Evolutionary conservation across 2,888 invertebrate genomes (phyloP).

Genomic region (Stenoptilia bipunctidactyla): DNA sequence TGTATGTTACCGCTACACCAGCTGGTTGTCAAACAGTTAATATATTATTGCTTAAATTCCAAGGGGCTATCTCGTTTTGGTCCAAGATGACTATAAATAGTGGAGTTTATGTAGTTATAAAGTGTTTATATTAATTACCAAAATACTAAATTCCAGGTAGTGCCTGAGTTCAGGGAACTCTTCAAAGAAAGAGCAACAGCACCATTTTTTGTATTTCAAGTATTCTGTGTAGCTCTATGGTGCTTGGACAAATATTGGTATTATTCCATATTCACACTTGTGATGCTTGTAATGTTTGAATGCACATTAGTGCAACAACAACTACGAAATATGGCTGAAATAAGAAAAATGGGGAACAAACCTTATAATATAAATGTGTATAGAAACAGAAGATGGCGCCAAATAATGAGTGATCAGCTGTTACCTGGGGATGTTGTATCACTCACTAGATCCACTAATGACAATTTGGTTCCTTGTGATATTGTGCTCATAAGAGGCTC

Average conservation of each 20-base stretch:
- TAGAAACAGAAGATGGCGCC: constrained; percentile 91
- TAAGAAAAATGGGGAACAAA: constrained; percentile 99
- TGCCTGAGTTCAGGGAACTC: constrained; percentile 96
- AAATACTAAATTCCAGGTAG: constrained; percentile 73
- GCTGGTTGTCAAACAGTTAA: too few relatives aligned
- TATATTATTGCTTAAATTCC: too few relatives aligned
- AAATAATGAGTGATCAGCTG: constrained; percentile 86
- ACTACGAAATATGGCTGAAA: constrained; percentile 97
- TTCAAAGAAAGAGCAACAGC: constrained; percentile 98
- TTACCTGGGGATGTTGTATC: constrained; percentile 98
- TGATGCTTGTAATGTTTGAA: constrained; percentile 97
- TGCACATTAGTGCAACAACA: constrained; percentile 99
- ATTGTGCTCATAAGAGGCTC: constrained; percentile 92
- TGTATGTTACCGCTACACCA: too few relatives aligned
- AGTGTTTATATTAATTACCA: too few relatives aligned
- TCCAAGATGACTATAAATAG: too few relatives aligned
- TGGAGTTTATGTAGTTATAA: too few relatives aligned
- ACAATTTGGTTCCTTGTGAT: constrained; percentile 96
- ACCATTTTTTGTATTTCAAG: constrained; percentile 99
- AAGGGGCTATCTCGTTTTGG: too few relatives aligned
- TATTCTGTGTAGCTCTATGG: constrained; percentile 98
- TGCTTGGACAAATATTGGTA: constrained; percentile 99
- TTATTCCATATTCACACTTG: constrained; percentile 95
- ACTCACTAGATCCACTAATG: constrained; percentile 88
- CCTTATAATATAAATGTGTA: constrained; percentile 93